Evolutionary conservation across 1,140 invertebrate genomes (phyloP).

Genomic region (Drosophila nigrodunni): DNA sequence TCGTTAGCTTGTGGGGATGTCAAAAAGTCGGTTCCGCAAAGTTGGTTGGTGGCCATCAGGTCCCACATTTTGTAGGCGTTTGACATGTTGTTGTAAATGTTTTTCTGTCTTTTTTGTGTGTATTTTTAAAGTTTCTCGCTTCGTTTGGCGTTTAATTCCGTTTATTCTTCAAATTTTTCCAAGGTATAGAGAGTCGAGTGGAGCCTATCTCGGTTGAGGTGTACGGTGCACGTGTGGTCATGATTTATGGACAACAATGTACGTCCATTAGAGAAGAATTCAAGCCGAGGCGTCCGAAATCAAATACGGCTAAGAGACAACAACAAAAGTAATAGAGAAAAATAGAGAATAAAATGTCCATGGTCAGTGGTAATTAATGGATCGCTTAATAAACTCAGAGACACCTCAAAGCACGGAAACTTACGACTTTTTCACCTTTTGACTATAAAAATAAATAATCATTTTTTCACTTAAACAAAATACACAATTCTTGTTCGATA

Average conservation of each 20-base stretch:
- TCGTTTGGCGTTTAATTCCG: conserved; percentile 64
- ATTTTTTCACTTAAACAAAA: conserved; percentile 6
- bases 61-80: conserved; percentile 75
- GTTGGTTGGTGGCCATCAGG: conserved; percentile 57
- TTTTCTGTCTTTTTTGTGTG: no score
- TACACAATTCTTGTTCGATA: no score
- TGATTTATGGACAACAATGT: conserved; percentile 78
- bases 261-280: conserved; percentile 78
- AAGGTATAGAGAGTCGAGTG: conserved; percentile 32
- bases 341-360: conserved; percentile 26
- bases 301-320: conserved; percentile 60
- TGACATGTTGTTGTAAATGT: conserved; percentile 53
- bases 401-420: neutral
- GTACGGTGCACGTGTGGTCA: conserved; percentile 56
- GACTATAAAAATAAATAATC: neutral
- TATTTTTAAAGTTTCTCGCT: conserved; percentile 56
- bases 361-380: conserved; percentile 71
- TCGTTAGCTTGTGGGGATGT: conserved; percentile 36
- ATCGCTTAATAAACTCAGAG: conserved; percentile 21
- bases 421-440: neutral
- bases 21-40: conserved; percentile 64
- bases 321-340: conserved; percentile 17
- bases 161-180: conserved; percentile 58
- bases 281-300: conserved; percentile 65
- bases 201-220: no score